phyloP scores from a whole-genome alignment of 2,113 vertebrate species.

The Grammomys surdaster region DNA sequence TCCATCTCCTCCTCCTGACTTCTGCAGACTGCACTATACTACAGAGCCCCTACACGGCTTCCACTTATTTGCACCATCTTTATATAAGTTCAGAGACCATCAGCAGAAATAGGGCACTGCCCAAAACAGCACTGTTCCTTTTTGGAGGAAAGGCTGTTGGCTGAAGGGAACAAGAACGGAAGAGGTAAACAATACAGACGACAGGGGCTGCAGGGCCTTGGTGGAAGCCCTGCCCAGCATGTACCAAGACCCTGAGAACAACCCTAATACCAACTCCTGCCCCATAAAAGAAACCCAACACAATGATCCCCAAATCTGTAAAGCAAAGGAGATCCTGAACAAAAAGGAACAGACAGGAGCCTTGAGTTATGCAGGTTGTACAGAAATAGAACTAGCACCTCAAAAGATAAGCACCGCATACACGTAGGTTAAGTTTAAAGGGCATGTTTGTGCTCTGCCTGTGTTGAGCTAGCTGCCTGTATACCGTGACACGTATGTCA shows the following conservation, averaged over 20 bases:
- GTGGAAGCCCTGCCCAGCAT: neutral
- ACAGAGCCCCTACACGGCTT: conserved; percentile 47
- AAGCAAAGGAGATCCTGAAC: conserved; percentile 53
- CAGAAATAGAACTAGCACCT: neutral
- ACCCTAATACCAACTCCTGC: neutral
- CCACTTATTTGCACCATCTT: conserved; percentile 32
- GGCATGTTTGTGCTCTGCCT: neutral
- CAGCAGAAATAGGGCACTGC: neutral
- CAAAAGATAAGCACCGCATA: neutral
- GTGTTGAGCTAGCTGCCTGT: neutral
- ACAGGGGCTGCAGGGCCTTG: neutral
- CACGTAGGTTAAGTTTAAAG: neutral
- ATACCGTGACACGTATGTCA: too few relatives aligned
- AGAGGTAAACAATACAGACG: neutral
- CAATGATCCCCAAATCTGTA: neutral
- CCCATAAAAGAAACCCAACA: neutral
- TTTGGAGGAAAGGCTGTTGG: neutral
- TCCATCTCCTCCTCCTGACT: conserved; percentile 16
- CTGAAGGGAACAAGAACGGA: conserved; percentile 19
- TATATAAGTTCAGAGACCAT: conserved; percentile 16
- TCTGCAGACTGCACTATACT: neutral
- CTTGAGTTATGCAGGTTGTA: neutral
- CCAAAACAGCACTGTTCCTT: conserved; percentile 37
- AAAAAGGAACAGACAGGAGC: neutral
- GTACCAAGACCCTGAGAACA: neutral